Percentiles rank a stretch among this genome's conserved stretches.
Conservation (phyloP, 2,888 invertebrate genomes). For the Tenthredo scrophulariae region DNA sequence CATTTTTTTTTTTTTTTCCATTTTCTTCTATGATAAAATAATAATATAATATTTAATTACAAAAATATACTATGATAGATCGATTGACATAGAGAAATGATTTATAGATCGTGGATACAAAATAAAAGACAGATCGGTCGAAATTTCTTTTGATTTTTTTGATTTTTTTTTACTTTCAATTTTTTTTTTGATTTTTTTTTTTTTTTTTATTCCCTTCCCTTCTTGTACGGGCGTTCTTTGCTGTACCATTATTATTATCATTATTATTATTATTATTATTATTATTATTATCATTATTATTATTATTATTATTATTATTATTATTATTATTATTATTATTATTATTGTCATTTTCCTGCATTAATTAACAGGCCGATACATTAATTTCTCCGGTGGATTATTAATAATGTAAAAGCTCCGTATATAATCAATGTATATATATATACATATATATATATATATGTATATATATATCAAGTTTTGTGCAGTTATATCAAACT, state of each 20-base stretch:
- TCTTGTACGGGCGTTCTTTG: conserved; percentile 29
- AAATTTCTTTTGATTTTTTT: conserved; percentile 58
- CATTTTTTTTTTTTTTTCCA: conserved; percentile 58
- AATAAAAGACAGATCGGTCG: conserved; percentile 46
- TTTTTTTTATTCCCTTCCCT: neutral
- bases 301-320: conserved; percentile 19
- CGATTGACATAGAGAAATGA: conserved; percentile 47
- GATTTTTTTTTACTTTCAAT: conserved; percentile 46
- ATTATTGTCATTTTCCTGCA: conserved; percentile 36
- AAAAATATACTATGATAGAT: neutral
- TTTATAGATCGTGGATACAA: neutral
- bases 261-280: conserved; percentile 7
- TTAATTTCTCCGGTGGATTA: conserved; percentile 35
- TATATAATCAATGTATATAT: neutral
- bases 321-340: neutral
- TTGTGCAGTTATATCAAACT: conserved; percentile 78
- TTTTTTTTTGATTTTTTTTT: conserved; percentile 51
- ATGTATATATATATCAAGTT: conserved; percentile 53
- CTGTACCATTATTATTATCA: neutral
- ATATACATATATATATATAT: neutral
- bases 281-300: neutral
- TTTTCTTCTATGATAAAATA: neutral
- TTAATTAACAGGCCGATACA: conserved; percentile 49
- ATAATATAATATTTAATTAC: neutral
- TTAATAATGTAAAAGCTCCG: conserved; percentile 21